Base-by-base conservation (phyloP, 2,113 vertebrate species). In the Peromyscus californicus region DNA sequence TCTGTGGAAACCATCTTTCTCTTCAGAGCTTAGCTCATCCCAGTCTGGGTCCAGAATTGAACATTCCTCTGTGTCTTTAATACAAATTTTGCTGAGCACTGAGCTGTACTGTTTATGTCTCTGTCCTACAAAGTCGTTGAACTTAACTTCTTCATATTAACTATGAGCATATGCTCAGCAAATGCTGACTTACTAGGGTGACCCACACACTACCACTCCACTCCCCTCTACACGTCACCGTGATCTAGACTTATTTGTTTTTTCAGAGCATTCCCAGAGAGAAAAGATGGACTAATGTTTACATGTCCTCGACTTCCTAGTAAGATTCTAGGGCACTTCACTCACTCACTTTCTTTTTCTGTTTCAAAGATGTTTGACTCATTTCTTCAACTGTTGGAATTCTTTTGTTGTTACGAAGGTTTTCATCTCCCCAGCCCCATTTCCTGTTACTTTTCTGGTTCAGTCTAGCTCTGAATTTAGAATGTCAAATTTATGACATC, bases 321-420 rank as follows among this genome's bases (percentile, higher is more conserved):
- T 57, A 96, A 87, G 76, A 61, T 95, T 97, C 42, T 67, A 39
- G 17, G 67, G 75, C 6, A 4, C 74, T 93, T 21, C n/a, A 11
- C 95, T 80, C 70, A 90, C 96, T 98, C 19, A 94, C 91, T 94
- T 98, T 98, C 70, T 74, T 97, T 97, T 98, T 98, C 74, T 57
- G 48, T 96, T 95, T 97, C 70, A 94, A n/a, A 10, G 95, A 69
- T 24, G 97, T 97, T 97, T 97, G 97, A 87, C 97, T 98, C 94
- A 96, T 98, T 87, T 98, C 83, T 95, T 80, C 89, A 80, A 87
- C 4, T 24, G 0, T 31, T 93, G 82, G 89, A 33, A 36, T 93
- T 94, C 51, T 95, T 97, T 93, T 36, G 86, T 70, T 95, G 93
- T 97, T 96, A 96, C 1, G 84, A 57, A 97, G 89, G 61, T 92